These are phyloP conservation scores for Hypomecis punctinalis DNA, from an alignment of 2,888 invertebrate species.

Conservation along the genomic window DNA sequence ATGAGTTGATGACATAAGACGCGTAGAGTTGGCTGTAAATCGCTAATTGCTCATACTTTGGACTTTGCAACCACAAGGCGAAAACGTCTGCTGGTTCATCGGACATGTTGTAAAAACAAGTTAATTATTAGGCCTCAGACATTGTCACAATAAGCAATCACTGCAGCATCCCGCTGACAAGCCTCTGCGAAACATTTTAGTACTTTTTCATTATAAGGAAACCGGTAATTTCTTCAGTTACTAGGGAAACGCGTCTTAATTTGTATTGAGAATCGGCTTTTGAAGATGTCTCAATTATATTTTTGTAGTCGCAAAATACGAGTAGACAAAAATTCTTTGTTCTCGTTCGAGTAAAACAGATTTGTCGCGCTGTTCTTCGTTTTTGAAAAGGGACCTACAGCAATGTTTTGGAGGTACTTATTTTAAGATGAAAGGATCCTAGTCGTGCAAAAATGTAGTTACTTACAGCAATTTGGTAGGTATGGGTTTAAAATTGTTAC, in stretches of 20 bases:
- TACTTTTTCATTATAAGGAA: slow-evolving; percentile 42
- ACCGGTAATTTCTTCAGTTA: slow-evolving; percentile 3
- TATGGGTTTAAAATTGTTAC: too few species aligned
- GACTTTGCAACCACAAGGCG: slow-evolving; percentile 30
- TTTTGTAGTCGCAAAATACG: not conserved
- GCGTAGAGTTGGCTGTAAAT: not conserved
- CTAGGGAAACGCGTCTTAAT: not conserved
- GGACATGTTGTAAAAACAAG: slow-evolving; percentile 70
- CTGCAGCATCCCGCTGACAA: slow-evolving; percentile 60
- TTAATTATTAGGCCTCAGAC: slow-evolving; percentile 68
- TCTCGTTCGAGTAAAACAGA: slow-evolving; percentile 14
- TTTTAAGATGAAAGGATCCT: not conserved
- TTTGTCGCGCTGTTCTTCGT: slow-evolving; percentile 27
- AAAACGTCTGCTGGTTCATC: slow-evolving; percentile 48
- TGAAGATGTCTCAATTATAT: not conserved
- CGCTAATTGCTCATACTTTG: slow-evolving; percentile 24
- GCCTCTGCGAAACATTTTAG: slow-evolving; percentile 34
- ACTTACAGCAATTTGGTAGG: too few species aligned
- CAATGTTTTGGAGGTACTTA: slow-evolving; percentile 15
- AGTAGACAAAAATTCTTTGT: slow-evolving; percentile 18
- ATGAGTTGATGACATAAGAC: too few species aligned
- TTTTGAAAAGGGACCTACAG: slow-evolving; percentile 25
- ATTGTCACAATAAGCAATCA: slow-evolving; percentile 70
- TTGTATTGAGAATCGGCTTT: slow-evolving; percentile 7
- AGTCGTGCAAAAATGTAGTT: not conserved